phyloP scores from a whole-genome alignment of 2,113 vertebrate genomes.

The Zeus faber region DNA sequence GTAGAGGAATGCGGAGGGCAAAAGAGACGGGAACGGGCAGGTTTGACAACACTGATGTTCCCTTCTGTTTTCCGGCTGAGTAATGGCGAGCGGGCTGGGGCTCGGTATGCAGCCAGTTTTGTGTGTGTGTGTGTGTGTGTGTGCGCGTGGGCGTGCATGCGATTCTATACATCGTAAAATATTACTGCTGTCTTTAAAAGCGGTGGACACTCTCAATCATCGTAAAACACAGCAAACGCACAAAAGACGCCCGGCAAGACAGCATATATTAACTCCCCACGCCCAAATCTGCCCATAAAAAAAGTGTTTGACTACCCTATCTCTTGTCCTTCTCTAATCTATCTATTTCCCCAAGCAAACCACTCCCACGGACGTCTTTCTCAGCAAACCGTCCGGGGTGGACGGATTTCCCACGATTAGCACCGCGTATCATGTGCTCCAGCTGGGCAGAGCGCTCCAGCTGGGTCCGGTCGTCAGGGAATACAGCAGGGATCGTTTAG shows the following conservation, averaged over 20 bases:
- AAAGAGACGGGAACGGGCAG: too few relatives aligned
- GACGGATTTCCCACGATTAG: constrained; percentile 20
- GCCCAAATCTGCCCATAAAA: too few relatives aligned
- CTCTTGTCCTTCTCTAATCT: background rate
- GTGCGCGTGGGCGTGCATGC: background rate
- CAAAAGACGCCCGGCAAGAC: background rate
- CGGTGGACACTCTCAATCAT: background rate
- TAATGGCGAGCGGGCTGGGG: too few relatives aligned
- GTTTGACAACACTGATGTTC: too few relatives aligned
- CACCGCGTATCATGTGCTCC: constrained; percentile 10
- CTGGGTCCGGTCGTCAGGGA: constrained; percentile 12
- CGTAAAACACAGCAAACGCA: background rate
- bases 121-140: constrained; percentile 1
- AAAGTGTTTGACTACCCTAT: too few relatives aligned
- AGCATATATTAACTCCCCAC: background rate
- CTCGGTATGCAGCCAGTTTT: too few relatives aligned
- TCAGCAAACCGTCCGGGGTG: background rate
- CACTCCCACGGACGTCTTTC: background rate
- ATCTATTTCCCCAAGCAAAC: background rate
- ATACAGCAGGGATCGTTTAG: constrained; percentile 29
- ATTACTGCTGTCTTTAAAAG: background rate
- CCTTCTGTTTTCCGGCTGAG: too few relatives aligned
- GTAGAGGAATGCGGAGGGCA: constrained; percentile 32
- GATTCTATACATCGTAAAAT: background rate
- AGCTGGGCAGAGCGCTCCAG: constrained; percentile 25